A percentile compares a stretch with the other conserved stretches of the same genome.
Conservation (phyloP, 2,113 vertebrate genomes). For the Sclerurus mexicanus region DNA sequence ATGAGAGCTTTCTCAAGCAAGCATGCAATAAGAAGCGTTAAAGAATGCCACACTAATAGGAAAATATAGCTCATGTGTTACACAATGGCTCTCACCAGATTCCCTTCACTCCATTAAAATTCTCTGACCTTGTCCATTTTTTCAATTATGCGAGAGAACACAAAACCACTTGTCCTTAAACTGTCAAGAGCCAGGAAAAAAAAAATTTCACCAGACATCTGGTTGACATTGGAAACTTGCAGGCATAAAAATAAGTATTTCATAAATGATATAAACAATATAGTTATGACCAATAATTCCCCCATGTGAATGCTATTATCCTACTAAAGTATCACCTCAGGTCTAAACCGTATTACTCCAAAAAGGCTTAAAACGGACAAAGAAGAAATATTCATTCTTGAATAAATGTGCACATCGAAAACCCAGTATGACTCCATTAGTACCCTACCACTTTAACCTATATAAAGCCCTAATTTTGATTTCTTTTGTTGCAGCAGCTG, state of each 20-base stretch:
- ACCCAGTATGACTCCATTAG: not conserved
- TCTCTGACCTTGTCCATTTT: not conserved
- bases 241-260: slow-evolving; percentile 11
- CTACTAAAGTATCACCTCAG: not conserved
- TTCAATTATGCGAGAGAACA: not conserved
- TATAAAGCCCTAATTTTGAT: not conserved
- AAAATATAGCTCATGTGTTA: not conserved
- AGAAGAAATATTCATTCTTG: not conserved
- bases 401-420: not conserved
- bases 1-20: not conserved
- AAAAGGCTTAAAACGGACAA: not conserved
- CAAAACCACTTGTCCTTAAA: not conserved
- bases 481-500: not conserved
- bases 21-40: not conserved
- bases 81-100: not conserved
- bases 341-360: not conserved
- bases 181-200: not conserved
- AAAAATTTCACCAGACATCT: not conserved
- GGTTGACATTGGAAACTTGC: not conserved
- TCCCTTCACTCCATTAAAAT: not conserved
- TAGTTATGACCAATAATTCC: not conserved
- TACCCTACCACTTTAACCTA: not conserved
- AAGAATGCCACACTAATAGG: not conserved
- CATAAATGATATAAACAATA: not conserved
- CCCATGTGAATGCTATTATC: not conserved